Evolutionary conservation across 2,113 vertebrate species (phyloP).

Genomic region (Megaleporinus macrocephalus): DNA sequence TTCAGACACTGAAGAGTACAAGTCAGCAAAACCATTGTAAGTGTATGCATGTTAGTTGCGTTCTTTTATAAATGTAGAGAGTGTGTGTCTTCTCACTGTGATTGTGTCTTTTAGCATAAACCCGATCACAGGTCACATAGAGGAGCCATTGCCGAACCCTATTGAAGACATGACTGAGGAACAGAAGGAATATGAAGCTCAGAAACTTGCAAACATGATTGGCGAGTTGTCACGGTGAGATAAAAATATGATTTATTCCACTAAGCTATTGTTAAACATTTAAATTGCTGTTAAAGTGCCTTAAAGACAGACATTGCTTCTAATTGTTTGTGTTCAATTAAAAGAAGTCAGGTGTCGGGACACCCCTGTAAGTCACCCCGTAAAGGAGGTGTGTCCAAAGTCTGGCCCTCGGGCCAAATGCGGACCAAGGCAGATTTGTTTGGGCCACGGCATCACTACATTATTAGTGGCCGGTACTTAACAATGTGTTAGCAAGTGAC

Average conservation of each 20-base stretch:
- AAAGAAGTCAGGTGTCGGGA: no score
- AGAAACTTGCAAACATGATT: conserved; percentile 96
- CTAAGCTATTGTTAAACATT: background rate
- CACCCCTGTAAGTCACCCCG: no score
- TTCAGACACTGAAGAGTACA: conserved; percentile 98
- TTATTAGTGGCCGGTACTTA: no score
- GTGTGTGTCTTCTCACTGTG: background rate
- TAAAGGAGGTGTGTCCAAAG: no score
- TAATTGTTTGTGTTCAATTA: no score
- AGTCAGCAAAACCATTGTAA: conserved; percentile 89
- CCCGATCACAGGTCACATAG: conserved; percentile 95
- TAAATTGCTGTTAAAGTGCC: no score
- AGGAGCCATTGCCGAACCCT: conserved; percentile 94
- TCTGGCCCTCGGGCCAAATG: no score
- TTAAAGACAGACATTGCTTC: no score
- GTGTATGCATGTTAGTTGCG: conserved; percentile 49
- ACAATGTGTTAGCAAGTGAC: no score
- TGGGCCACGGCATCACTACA: no score
- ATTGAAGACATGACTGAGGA: conserved; percentile 99
- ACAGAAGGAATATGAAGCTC: conserved; percentile 97
- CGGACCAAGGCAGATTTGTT: no score
- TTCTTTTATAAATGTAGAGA: background rate
- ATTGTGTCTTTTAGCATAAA: conserved; percentile 84
- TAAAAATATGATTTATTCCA: background rate
- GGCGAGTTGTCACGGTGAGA: conserved; percentile 94